Base-by-base conservation (phyloP, 2,113 vertebrate species). In the Garra rufa region DNA sequence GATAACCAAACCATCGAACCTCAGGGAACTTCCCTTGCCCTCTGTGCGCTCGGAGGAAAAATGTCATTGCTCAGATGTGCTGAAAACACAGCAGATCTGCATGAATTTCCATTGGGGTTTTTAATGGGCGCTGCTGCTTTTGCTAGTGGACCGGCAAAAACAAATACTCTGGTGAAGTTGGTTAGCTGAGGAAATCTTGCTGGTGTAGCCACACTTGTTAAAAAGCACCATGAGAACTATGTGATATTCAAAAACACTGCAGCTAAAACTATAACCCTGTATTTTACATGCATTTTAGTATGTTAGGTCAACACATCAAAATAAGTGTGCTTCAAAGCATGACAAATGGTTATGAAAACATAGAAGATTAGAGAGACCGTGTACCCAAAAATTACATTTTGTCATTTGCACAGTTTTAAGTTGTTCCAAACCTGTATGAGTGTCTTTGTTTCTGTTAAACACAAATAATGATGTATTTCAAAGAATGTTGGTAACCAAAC, bases 1-100 rank as follows among this genome's bases (percentile, higher is more conserved):
- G 70, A 73, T 46, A 73, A 73, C 70, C 70, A 73, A 46, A 73
- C 70, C 70, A 73, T 73, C 70, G 3, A 73, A 75, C 73, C 46
- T 75, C 46, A 28, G 73, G 41, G 70, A 73, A 73, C 3, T 46
- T 73, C 70, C 70, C 41, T 44, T 15, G 69, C 38, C 44, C 43
- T 50, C 6, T 74, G 24, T 74, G 73, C 9, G 9, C 26, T 50
- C 14, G 46, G 46, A 30, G 73, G 73, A 75, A 19, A 75, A 73
- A 46, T 9, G 41, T 24, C 4, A 50, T 75, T 30, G 7, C 73
- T 75, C 44, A 50, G 41, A 26, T 44, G 69, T 7, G 41, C 21
- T 44, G 69, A 44, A 71, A 44, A 71, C n/a, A 67, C 28, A 24
- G 21, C 10, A 44, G 41, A 71, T 43, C 41, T 71, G 41, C 41